A percentile compares a stretch with the other conserved stretches of the same genome.
These are phyloP conservation scores for Gymnopithys bicolor DNA, from an alignment of 2,797 vertebrate genomes.

Conservation along the genomic window DNA sequence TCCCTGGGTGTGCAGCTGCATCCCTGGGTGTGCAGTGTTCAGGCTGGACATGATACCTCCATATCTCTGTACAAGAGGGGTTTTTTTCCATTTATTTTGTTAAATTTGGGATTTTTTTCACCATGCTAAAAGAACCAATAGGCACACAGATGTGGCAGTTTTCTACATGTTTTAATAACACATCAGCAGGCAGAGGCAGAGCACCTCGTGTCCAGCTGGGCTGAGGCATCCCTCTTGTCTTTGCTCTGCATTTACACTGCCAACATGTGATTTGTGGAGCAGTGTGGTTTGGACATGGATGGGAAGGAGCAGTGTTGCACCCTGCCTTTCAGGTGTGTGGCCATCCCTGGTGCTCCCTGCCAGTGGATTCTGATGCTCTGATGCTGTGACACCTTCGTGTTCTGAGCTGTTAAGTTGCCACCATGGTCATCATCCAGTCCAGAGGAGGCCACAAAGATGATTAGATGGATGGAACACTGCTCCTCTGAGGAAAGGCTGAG, in stretches of 20 bases:
- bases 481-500: not conserved
- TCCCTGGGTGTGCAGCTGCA: not conserved
- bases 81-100: fast-evolving
- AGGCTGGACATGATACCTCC: not conserved
- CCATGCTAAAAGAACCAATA: not conserved
- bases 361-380: fast-evolving
- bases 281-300: fast-evolving
- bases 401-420: not conserved
- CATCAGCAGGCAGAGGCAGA: not conserved
- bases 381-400: fast-evolving
- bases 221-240: not conserved
- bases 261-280: not conserved
- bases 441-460: not conserved
- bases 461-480: not conserved
- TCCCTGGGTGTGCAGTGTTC: not conserved
- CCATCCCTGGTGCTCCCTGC: not conserved
- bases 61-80: not conserved
- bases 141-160: not conserved
- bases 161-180: not conserved
- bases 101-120: not conserved
- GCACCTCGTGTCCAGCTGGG: not conserved
- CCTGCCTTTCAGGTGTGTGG: not conserved
- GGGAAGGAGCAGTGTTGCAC: fast-evolving
- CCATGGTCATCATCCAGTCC: too few species aligned
- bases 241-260: not conserved